These are phyloP conservation scores for Drosophila mercatorum DNA, from an alignment of 2,888 invertebrate genomes.

Conservation along the genomic window DNA sequence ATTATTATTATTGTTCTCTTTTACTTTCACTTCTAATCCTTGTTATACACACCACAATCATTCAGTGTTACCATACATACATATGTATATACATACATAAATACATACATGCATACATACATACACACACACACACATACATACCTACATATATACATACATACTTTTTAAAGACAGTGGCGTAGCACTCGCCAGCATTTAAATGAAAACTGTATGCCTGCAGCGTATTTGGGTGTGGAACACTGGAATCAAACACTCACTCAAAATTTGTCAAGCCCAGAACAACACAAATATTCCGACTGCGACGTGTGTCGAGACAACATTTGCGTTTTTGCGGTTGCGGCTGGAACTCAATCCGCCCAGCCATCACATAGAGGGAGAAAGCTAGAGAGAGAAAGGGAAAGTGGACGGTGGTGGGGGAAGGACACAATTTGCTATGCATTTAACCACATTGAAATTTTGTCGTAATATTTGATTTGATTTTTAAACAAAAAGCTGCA, in stretches of 20 bases:
- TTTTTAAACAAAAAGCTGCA: conserved; percentile 71
- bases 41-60: too few relatives aligned
- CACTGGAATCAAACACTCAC: conserved; percentile 8
- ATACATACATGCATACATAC: too few relatives aligned
- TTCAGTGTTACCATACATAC: too few relatives aligned
- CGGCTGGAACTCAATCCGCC: conserved; percentile 36
- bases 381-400: background rate
- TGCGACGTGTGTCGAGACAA: conserved; percentile 58
- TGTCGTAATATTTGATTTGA: conserved; percentile 81
- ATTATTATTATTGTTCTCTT: too few relatives aligned
- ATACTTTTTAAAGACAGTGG: background rate
- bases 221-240: background rate
- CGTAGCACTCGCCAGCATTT: background rate
- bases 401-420: background rate
- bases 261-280: conserved; percentile 13
- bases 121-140: too few relatives aligned
- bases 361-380: background rate
- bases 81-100: too few relatives aligned
- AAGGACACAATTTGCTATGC: conserved; percentile 74
- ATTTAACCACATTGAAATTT: conserved; percentile 79
- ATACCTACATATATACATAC: too few relatives aligned
- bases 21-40: too few relatives aligned
- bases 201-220: too few relatives aligned
- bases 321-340: conserved; percentile 78
- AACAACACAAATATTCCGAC: conserved; percentile 12